Percentiles rank a stretch among this genome's conserved stretches.
phyloP scores from a whole-genome alignment of 1,140 invertebrate genomes.

The Diachasma alloeum region DNA sequence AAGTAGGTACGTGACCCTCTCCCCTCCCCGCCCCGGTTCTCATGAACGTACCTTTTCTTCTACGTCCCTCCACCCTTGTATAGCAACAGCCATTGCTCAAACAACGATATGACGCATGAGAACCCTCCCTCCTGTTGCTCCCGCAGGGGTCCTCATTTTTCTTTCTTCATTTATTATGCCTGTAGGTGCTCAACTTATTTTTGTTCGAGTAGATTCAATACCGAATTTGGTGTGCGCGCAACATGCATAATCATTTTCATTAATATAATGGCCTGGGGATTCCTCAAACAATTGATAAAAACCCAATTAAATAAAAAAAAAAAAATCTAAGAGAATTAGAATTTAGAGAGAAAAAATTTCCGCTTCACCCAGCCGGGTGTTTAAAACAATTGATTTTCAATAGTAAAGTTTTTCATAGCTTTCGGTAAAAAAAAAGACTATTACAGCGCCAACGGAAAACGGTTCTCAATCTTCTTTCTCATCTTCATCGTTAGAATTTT shows the following conservation, averaged over 20 bases:
- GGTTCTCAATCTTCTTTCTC: too few relatives aligned
- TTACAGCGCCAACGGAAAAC: too few relatives aligned
- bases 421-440: too few relatives aligned
- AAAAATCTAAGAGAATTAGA: too few relatives aligned
- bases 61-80: neutral
- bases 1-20: neutral
- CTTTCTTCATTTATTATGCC: neutral
- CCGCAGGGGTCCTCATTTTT: neutral
- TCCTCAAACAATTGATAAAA: too few relatives aligned
- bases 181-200: neutral
- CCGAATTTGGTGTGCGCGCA: neutral
- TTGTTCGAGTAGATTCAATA: neutral
- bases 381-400: too few relatives aligned
- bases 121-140: slow-evolving; percentile 12
- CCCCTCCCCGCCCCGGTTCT: neutral
- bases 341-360: too few relatives aligned
- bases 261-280: too few relatives aligned
- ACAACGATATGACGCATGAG: neutral
- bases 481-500: neutral
- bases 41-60: neutral
- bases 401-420: too few relatives aligned
- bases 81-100: neutral
- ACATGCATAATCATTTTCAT: neutral
- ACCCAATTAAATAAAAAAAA: too few relatives aligned
- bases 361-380: too few relatives aligned